A percentile compares a stretch with the other conserved stretches of the same genome.
These are phyloP conservation scores for Ptychoptera albimana DNA, from an alignment of 2,888 invertebrate species.

Conservation along the genomic window DNA sequence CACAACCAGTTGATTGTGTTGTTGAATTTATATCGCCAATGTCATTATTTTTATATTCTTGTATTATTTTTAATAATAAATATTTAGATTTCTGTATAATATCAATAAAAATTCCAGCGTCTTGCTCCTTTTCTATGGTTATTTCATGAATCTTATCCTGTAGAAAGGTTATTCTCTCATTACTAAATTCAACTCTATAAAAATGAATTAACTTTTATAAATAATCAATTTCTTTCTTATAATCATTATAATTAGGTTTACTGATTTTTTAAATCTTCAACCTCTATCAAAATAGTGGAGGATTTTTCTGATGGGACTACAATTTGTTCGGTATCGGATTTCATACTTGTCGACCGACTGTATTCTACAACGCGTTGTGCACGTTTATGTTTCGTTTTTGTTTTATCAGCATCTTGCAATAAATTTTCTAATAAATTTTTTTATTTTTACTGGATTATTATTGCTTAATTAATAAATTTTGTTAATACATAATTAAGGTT, in stretches of 20 bases:
- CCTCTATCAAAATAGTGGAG: not conserved
- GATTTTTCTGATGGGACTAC: not conserved
- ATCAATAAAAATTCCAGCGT: slow-evolving; percentile 22
- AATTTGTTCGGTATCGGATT: too few species aligned
- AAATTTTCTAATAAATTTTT: not conserved
- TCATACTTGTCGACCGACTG: not conserved
- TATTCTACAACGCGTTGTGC: slow-evolving; percentile 4
- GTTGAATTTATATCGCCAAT: too few species aligned
- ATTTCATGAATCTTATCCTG: slow-evolving; percentile 22
- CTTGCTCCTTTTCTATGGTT: slow-evolving; percentile 21
- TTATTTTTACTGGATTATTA: not conserved
- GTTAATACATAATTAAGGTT: too few species aligned
- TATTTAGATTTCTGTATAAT: slow-evolving; percentile 23
- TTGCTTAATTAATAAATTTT: too few species aligned
- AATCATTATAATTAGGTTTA: too few species aligned
- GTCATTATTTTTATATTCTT: not conserved
- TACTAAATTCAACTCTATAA: slow-evolving; percentile 22
- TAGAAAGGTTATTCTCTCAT: slow-evolving; percentile 23
- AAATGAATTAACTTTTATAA: too few species aligned
- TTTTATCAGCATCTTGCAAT: not conserved
- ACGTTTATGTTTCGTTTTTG: slow-evolving; percentile 1
- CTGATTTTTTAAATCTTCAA: slow-evolving; percentile 21
- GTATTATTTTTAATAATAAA: slow-evolving; percentile 18
- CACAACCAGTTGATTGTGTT: too few species aligned
- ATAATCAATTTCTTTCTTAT: not conserved